Conservation (phyloP, 1,140 invertebrate genomes). For the Alviniconcha marisindica region DNA sequence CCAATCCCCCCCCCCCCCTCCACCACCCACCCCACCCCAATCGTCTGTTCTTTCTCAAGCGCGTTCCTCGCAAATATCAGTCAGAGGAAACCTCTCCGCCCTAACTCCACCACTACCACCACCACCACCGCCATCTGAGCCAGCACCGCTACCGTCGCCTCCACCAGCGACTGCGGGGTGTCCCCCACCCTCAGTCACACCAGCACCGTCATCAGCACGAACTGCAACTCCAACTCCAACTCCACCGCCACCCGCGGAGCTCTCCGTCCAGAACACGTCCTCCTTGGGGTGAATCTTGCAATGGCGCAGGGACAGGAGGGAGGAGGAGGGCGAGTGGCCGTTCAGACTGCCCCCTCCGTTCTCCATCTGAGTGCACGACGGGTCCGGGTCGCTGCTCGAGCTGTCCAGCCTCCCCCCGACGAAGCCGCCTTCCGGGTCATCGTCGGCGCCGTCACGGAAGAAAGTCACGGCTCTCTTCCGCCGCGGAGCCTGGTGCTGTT, state of each 20-base stretch:
- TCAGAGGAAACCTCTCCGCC: not conserved
- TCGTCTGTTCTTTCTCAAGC: no score
- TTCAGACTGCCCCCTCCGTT: not conserved
- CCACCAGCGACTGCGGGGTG: not conserved
- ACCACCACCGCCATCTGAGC: not conserved
- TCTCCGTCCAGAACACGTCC: slow-evolving; percentile 33
- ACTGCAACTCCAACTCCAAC: not conserved
- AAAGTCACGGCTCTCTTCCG: slow-evolving; percentile 27
- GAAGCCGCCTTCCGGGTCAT: not conserved
- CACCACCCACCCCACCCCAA: no score
- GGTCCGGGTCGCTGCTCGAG: not conserved
- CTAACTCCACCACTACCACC: not conserved
- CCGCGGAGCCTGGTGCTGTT: not conserved
- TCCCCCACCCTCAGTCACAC: not conserved
- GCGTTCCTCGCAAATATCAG: not conserved
- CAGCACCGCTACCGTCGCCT: not conserved
- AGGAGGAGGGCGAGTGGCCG: slow-evolving; percentile 16
- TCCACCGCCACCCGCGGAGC: not conserved
- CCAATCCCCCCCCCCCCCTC: not conserved
- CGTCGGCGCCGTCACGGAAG: not conserved
- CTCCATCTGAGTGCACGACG: not conserved
- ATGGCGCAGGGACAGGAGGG: slow-evolving; percentile 34
- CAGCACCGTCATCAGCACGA: not conserved
- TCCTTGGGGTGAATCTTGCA: slow-evolving; percentile 37
- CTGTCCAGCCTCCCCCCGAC: not conserved